phyloP scores from a whole-genome alignment of 2,113 vertebrate species.

The Micromys minutus region DNA sequence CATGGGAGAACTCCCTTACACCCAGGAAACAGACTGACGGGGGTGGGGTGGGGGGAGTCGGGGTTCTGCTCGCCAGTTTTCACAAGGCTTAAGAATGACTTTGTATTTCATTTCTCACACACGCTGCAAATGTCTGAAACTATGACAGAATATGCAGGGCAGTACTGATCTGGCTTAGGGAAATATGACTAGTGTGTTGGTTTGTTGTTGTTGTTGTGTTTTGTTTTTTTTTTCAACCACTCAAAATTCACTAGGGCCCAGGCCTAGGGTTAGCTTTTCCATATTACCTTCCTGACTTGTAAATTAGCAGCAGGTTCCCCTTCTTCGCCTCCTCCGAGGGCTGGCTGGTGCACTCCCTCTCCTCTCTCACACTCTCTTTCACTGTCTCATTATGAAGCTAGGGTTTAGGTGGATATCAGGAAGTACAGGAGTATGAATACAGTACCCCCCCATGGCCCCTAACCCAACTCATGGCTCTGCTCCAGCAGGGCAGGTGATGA shows the following conservation, averaged over 20 bases:
- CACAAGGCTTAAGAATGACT: background rate
- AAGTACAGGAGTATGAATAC: background rate
- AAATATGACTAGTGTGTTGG: background rate
- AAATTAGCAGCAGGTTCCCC: too few species aligned
- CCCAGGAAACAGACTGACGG: background rate
- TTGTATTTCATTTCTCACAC: background rate
- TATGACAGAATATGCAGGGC: background rate
- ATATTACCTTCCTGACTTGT: too few species aligned
- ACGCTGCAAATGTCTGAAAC: background rate
- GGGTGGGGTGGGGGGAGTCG: background rate
- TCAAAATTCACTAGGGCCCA: background rate
- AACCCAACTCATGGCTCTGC: background rate
- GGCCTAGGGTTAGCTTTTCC: background rate
- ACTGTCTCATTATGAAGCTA: background rate
- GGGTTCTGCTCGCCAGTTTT: background rate
- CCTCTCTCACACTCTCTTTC: background rate
- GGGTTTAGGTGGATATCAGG: background rate
- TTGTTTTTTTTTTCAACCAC: background rate
- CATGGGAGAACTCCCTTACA: background rate
- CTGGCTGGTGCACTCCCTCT: too few species aligned
- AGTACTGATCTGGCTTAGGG: background rate
- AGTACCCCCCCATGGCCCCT: background rate
- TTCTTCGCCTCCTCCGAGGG: background rate
- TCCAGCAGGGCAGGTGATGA: background rate
- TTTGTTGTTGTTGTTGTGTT: background rate